Conservation (phyloP, 2,888 invertebrate genomes). For the Synergus laeviventris region DNA sequence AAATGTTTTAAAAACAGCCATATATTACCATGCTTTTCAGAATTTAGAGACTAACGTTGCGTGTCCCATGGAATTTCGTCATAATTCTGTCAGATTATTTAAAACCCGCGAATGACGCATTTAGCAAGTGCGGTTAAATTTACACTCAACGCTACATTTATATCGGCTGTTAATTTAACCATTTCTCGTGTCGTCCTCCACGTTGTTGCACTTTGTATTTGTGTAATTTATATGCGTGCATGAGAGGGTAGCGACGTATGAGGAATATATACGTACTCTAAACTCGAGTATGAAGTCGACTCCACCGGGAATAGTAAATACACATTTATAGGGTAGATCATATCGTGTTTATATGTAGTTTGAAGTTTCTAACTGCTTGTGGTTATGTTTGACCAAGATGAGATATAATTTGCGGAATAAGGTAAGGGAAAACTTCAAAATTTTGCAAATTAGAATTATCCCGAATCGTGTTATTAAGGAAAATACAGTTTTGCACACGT, state of each 20-base stretch:
- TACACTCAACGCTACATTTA: constrained; percentile 43
- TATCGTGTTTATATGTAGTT: constrained; percentile 32
- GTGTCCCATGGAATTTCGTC: constrained; percentile 55
- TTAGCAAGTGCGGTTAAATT: constrained; percentile 38
- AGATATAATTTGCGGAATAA: background rate
- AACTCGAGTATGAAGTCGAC: constrained; percentile 21
- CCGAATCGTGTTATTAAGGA: background rate
- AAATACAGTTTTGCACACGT: background rate
- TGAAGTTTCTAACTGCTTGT: constrained; percentile 7
- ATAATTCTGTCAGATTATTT: constrained; percentile 53
- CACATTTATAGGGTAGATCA: constrained; percentile 26
- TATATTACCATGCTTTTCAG: background rate
- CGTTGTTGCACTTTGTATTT: constrained; percentile 31
- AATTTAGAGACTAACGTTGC: constrained; percentile 38
- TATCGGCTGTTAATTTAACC: constrained; percentile 47
- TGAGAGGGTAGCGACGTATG: background rate
- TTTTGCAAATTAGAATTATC: background rate
- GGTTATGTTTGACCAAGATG: constrained; percentile 26
- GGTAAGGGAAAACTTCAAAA: too few relatives aligned
- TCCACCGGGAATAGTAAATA: constrained; percentile 31
- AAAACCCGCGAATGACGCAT: constrained; percentile 16
- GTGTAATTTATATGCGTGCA: constrained; percentile 5
- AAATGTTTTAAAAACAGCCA: too few relatives aligned
- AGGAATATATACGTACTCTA: constrained; percentile 9
- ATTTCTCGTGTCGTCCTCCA: constrained; percentile 40